These are phyloP conservation scores for Lamellibrachia columna DNA, from an alignment of 2,888 invertebrate species.

Conservation along the genomic window DNA sequence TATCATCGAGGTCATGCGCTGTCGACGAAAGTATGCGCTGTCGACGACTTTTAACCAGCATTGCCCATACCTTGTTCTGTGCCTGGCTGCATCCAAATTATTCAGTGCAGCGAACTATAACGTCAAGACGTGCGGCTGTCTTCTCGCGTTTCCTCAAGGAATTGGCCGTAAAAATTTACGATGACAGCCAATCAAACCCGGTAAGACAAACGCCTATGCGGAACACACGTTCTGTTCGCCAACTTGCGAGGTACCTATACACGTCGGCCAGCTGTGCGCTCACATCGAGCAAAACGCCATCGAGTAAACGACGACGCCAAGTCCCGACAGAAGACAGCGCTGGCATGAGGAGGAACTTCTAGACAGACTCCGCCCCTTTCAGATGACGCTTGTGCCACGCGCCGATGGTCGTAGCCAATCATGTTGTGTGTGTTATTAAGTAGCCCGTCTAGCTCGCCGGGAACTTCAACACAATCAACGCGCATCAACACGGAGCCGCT, in stretches of 20 bases:
- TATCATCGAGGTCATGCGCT: background rate
- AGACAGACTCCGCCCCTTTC: background rate
- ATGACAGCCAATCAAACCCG: background rate
- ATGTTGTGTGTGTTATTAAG: background rate
- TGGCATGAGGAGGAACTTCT: background rate
- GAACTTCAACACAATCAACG: background rate
- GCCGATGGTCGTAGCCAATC: background rate
- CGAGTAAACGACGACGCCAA: background rate
- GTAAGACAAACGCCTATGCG: background rate
- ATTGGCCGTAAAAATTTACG: background rate
- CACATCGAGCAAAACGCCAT: background rate
- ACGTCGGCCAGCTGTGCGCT: background rate
- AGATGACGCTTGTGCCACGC: background rate
- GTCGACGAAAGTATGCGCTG: background rate
- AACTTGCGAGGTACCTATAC: background rate
- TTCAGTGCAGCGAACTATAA: background rate
- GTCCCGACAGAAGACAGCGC: background rate
- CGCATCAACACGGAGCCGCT: background rate
- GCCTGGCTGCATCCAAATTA: background rate
- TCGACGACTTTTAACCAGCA: background rate
- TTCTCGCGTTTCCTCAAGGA: background rate
- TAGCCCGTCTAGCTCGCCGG: background rate
- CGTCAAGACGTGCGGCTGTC: background rate
- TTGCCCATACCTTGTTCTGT: background rate
- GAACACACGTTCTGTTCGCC: background rate